Base-by-base conservation (phyloP, 1,140 invertebrate species). In the Pseudomyrmex cubaensis region DNA sequence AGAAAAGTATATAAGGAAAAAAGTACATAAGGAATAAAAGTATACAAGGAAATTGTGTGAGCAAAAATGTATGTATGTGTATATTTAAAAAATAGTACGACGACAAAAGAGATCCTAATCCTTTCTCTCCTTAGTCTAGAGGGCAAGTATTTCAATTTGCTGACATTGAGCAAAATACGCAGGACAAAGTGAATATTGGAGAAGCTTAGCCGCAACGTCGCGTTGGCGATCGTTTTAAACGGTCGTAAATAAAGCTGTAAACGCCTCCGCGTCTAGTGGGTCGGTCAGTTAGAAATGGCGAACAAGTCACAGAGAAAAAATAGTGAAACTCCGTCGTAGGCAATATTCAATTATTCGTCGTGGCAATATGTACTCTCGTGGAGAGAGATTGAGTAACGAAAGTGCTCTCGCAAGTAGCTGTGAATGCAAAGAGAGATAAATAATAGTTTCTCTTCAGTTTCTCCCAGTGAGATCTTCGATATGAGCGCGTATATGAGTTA, bases 241-340 rank as follows among this genome's bases (percentile, higher is more conserved):
- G 63, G 52, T 59, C 35, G 44, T 70, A 70, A 78, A 80, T 80
- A 50, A 69, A 59, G 76, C 66, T 2, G 10, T 78, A 70, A 72
- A 61, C 54, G 5, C 5, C 10, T 13, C 10, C 44, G 20, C 12
- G 17, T 52, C 9, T 12, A 35, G 35, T 12, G n/a, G 9, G 8
- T 56, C 25, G 59, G 63, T 15, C 12, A n/a, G 12, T 9, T 44
- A 15, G 25, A 67, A 56, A 22, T 13, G 25, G 22, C 15, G 13
- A 12, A 5, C 8, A 35, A 35, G 13, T 7, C 15, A 2, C 7
- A 9, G 13, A 10, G 12, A 59, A 72, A 48, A 46, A 80, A 61
- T 22, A 20, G 12, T 15, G 20, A 12, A 59, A 72, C 63, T 70
- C 13, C 7, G 20, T 67, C 20, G 63, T 78, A 59, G 59, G 35